Evolutionary conservation across 2,888 invertebrate genomes (phyloP).

Genomic region (Acanthosepion esculentum): DNA sequence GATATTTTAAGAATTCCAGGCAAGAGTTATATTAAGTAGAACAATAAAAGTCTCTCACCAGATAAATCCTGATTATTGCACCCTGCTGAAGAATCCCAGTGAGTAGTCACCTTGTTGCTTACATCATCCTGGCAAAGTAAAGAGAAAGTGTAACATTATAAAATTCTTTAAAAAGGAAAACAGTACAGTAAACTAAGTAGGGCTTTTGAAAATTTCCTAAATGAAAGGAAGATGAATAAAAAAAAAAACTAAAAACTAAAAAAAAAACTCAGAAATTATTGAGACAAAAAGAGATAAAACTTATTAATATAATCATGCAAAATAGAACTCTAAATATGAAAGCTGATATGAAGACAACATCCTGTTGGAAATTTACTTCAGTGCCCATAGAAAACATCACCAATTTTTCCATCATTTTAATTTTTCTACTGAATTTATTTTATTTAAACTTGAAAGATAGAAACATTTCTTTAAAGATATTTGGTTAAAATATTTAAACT

Average conservation of each 20-base stretch:
- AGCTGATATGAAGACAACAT: no score
- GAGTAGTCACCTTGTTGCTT: conserved; percentile 42
- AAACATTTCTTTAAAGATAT: no score
- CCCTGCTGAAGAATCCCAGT: conserved; percentile 38
- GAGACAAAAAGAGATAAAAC: no score
- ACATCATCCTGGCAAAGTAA: conserved; percentile 36
- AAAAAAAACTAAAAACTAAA: no score
- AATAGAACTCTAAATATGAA: no score
- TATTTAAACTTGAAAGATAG: no score
- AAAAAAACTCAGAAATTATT: background rate
- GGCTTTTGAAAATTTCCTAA: background rate
- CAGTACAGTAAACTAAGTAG: background rate
- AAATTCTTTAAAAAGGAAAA: background rate
- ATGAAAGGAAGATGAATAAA: background rate
- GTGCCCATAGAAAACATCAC: no score
- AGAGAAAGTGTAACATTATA: background rate
- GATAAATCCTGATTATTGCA: conserved; percentile 39
- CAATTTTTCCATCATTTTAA: no score
- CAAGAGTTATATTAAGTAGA: background rate
- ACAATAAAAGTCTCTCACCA: background rate
- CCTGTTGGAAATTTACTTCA: no score
- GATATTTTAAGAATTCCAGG: background rate
- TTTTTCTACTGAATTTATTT: no score
- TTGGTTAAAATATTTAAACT: no score
- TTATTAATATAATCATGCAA: no score